Evolutionary conservation across 2,113 vertebrate species (phyloP).

Genomic region (Cricetomys ansorgei): DNA sequence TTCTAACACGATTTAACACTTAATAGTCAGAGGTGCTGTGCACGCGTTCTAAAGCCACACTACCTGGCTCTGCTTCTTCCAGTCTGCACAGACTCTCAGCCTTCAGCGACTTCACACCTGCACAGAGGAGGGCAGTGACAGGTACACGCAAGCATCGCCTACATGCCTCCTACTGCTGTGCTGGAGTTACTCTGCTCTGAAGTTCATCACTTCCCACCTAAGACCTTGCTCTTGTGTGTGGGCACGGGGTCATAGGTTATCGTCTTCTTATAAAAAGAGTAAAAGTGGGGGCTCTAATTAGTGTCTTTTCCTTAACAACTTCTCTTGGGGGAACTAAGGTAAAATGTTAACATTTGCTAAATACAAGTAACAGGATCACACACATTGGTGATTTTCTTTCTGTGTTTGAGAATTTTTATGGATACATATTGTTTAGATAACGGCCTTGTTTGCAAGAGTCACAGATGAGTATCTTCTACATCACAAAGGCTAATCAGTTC

Average conservation of each 20-base stretch:
- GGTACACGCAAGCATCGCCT: fast-evolving
- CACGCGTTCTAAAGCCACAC: not conserved
- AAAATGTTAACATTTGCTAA: constrained; percentile 36
- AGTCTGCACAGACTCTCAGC: not conserved
- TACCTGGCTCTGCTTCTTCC: not conserved
- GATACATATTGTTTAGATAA: not conserved
- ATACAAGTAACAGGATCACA: not conserved
- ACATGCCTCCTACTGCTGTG: not conserved
- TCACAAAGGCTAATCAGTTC: not conserved
- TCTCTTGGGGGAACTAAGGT: not conserved
- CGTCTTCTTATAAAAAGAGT: not conserved
- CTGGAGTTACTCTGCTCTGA: not conserved
- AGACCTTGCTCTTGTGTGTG: not conserved
- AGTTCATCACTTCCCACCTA: not conserved
- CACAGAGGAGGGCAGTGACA: not conserved
- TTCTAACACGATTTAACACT: not conserved
- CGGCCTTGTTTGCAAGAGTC: not conserved
- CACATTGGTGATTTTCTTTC: not conserved
- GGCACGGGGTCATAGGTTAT: not conserved
- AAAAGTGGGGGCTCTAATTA: not conserved
- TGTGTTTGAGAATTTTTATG: not conserved
- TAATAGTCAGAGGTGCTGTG: not conserved
- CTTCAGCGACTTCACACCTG: not conserved
- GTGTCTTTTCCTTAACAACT: not conserved
- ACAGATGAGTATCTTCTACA: not conserved